A percentile compares a stretch with the other conserved stretches of the same genome.
Evolutionary conservation across 2,113 vertebrate genomes (phyloP).

Genomic region (Synchiropus splendidus): DNA sequence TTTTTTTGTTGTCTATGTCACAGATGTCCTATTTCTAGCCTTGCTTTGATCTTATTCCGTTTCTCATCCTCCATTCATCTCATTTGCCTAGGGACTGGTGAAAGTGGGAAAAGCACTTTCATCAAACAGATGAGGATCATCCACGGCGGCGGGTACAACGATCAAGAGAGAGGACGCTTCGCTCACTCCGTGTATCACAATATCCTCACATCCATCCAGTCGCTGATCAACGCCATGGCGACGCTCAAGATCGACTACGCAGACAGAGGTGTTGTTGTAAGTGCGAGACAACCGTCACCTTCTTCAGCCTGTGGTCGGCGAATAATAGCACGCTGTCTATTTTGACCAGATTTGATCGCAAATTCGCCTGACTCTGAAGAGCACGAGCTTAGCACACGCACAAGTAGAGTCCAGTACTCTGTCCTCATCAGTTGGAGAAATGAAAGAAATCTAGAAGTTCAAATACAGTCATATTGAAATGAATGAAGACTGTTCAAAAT

Average conservation of each 20-base stretch:
- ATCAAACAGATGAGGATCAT: conserved; percentile 97
- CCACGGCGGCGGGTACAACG: conserved; percentile 77
- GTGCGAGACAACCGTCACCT: background rate
- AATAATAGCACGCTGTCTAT: no score
- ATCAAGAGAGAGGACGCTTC: conserved; percentile 70
- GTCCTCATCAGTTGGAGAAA: no score
- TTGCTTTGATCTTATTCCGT: conserved; percentile 21
- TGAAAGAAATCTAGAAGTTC: no score
- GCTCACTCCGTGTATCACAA: conserved; percentile 76
- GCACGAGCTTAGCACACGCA: no score
- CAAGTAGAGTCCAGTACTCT: no score
- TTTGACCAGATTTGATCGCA: no score
- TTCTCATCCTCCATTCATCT: conserved; percentile 21
- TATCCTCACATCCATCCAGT: conserved; percentile 71
- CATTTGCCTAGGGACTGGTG: conserved; percentile 70
- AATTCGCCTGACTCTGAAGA: no score
- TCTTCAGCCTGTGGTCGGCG: no score
- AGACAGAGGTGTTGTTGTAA: conserved; percentile 71
- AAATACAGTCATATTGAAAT: no score
- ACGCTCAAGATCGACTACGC: conserved; percentile 63
- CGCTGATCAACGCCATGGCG: conserved; percentile 71
- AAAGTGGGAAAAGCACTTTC: conserved; percentile 86
- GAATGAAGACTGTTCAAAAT: no score
- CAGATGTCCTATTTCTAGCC: conserved; percentile 19
- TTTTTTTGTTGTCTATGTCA: conserved; percentile 8